These are phyloP conservation scores for Platerodrilus igneus DNA, from an alignment of 2,888 invertebrate genomes.

Conservation along the genomic window DNA sequence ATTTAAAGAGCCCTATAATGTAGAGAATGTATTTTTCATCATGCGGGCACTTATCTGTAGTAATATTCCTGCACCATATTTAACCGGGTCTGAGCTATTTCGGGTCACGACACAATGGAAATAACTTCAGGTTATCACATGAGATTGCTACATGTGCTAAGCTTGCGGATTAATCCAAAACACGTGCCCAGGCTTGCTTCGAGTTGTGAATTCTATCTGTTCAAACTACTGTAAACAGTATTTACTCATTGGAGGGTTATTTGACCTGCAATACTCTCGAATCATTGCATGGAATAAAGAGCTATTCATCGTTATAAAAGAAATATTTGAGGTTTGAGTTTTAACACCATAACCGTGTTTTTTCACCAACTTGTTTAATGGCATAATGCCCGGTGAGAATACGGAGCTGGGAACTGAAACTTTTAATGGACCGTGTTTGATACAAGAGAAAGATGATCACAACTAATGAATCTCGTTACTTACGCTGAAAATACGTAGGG, in stretches of 20 bases:
- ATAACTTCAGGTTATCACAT: conserved; percentile 38
- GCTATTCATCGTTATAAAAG: no score
- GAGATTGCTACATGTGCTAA: conserved; percentile 35
- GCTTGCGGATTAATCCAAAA: conserved; percentile 37
- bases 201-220: conserved; percentile 24
- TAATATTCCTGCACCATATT: conserved; percentile 31
- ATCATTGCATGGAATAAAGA: background rate
- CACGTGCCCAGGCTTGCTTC: conserved; percentile 25
- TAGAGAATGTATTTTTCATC: conserved; percentile 30
- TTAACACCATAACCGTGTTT: no score
- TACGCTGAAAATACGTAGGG: no score
- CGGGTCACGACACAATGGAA: conserved; percentile 40
- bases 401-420: no score
- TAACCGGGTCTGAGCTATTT: conserved; percentile 36
- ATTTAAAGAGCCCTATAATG: conserved; percentile 18
- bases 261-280: conserved; percentile 4
- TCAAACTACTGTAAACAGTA: conserved; percentile 20
- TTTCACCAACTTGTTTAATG: no score
- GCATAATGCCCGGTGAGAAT: no score
- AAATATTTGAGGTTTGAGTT: no score
- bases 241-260: conserved; percentile 20
- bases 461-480: no score
- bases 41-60: conserved; percentile 35
- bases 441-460: no score
- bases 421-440: no score